Evolutionary conservation across 2,797 vertebrate genomes (phyloP), one percentile per base, ranked within the genome.

Genomic region (Anolis apletophallus): DNA sequence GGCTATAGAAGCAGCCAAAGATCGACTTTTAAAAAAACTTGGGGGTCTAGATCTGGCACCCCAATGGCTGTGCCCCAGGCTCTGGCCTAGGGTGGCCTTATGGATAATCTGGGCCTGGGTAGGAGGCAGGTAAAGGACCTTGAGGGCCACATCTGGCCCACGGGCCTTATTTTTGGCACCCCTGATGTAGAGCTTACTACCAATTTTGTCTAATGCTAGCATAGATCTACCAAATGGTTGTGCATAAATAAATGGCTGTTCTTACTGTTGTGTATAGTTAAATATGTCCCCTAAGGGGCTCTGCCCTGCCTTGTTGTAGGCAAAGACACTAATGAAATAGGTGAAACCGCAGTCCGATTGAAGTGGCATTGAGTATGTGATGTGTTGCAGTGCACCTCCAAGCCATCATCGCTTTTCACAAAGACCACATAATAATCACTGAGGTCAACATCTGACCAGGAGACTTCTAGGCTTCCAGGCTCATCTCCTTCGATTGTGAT

Each of bases 251-350:
- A 72, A 83, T 72, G 75, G 1, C 0, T 80, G 0, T 76, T 93
- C 97, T 96, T 93, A 98, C 98, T 90, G 98, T 97, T 88, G 97
- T n/a, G n/a, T 98, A 75, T 98, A 95, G 95, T 97, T 98, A 80
- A 98, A 90, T 52, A 96, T 86, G 1, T 96, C 90, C 7, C 98
- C 98, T 64, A 95, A 83, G 52, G 97, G 97, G 89, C 98, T 98
- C 90, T 96, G 93, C 16, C 98, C 98, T 1, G 97, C 98, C 67
- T 92, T 91, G 93, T 98, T 99, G 84, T 97, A 96, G 1, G 98
- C 98, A 34, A 97, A 97, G 85, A 98, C 97, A 73, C 95, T 98
- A 90, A 98, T 95, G 89, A 98, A 97, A 85, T 98, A 99, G 0
- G 97, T 98, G 96, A 98, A 97, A 82, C 99, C 98, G 29, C 99